Percentiles rank a stretch among this genome's conserved stretches.
Evolutionary conservation across 23 tunicate genomes (phyloP).

Genomic region (Trididemnum nubilum): DNA sequence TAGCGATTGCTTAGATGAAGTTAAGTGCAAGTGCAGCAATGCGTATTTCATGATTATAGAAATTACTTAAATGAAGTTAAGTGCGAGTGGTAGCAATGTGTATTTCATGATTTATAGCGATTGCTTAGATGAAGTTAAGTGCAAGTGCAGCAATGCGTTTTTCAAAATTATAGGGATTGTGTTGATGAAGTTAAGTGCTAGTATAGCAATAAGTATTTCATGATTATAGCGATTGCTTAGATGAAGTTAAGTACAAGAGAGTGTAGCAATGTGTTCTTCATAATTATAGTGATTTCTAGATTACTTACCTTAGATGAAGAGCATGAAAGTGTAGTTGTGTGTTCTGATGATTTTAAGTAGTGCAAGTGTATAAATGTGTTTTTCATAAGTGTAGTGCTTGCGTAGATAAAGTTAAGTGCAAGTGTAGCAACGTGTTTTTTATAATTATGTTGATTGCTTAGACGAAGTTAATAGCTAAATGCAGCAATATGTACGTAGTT

Average conservation of each 20-base stretch:
- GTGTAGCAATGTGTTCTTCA: neutral
- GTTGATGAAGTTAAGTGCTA: neutral
- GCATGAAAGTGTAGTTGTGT: neutral
- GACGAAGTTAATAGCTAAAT: too few relatives aligned
- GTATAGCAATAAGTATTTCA: neutral
- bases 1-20: too few relatives aligned
- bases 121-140: neutral
- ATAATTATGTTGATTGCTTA: neutral
- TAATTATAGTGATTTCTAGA: neutral
- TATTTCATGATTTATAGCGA: too few relatives aligned
- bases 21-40: too few relatives aligned
- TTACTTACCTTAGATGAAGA: too few relatives aligned
- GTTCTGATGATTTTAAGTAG: neutral
- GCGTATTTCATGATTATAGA: neutral
- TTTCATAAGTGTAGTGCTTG: neutral
- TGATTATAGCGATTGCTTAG: neutral
- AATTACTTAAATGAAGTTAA: neutral
- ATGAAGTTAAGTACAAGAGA: neutral
- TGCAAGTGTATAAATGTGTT: neutral
- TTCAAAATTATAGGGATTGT: neutral
- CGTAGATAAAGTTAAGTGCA: neutral
- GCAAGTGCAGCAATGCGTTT: neutral
- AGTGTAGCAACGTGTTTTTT: neutral
- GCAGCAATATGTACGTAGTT: too few relatives aligned
- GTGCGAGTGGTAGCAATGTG: neutral